Conservation (phyloP, 64 coral and sea anemone species). For the Orbicella faveolata region DNA sequence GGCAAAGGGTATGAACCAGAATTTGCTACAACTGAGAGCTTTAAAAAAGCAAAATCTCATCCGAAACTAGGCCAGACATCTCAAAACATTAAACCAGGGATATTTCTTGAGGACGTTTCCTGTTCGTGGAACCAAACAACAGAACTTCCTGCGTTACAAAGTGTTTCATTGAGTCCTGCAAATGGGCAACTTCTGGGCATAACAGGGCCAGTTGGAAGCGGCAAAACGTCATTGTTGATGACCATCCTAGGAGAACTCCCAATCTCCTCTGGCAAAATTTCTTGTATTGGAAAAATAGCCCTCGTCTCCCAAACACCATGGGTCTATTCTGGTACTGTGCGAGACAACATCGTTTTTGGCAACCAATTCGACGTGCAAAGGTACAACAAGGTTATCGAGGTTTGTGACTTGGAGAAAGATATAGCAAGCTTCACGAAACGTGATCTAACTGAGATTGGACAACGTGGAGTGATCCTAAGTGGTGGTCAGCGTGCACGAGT, state of each 20-base stretch:
- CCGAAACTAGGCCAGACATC: not conserved
- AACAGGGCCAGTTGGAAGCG: conserved; percentile 72
- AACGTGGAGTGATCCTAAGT: conserved; percentile 62
- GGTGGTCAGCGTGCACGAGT: conserved; percentile 71
- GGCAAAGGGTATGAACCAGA: not conserved
- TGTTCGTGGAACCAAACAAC: not conserved
- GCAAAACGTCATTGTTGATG: conserved; percentile 64
- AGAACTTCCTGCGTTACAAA: not conserved
- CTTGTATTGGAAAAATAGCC: conserved; percentile 31
- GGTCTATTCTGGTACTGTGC: conserved; percentile 63
- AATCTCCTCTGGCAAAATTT: not conserved
- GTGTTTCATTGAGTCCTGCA: not conserved
- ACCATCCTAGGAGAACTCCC: conserved; percentile 59
- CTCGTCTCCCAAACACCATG: conserved; percentile 55
- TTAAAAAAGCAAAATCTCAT: conserved; percentile 16
- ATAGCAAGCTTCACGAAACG: conserved; percentile 35
- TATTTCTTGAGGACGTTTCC: not conserved
- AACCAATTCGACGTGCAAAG: conserved; percentile 14
- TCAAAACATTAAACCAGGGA: not conserved
- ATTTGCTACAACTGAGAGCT: not conserved
- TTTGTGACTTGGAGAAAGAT: conserved; percentile 53
- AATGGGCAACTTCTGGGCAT: conserved; percentile 45
- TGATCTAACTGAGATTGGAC: conserved; percentile 52
- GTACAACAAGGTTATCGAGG: conserved; percentile 27
- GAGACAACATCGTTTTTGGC: conserved; percentile 65